Evolutionary conservation across 92 coral and sea anemone species (phyloP), one percentile per base, ranked within the genome.

Genomic region (Palythoa heliodiscus): DNA sequence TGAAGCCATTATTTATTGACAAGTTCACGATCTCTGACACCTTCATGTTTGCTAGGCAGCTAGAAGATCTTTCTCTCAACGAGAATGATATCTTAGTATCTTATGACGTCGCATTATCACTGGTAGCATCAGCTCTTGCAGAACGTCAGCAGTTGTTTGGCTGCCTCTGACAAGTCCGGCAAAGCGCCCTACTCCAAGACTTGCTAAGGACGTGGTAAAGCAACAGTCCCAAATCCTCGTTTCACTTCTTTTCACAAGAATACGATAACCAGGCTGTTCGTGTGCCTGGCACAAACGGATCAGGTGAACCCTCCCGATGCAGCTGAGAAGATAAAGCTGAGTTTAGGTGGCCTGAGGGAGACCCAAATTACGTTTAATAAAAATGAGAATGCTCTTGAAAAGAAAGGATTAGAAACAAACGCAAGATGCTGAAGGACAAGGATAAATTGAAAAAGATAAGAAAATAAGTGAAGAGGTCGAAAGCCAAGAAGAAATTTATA

Each of bases 141-240:
- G 90, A 87, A 57, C 87, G 71, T 86, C 88, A 82, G 40, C 88
- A 75, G n/a, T 48, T 76, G 78, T 87, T 74, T 63, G 90, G 87
- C 66, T 87, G 47, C 86, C 86, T 38, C 55, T 2, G 55, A 52
- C 55, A 52, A 2, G 77, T 77, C 23, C 54, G 2, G 57, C 82
- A 1, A 25, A 52, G 76, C 87, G 82, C 48, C 87, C 53, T 14
- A 39, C 87, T 67, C 48, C n/a, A 19, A 22, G 48, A 39, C 8
- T 10, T 83, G 24, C 13, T 52, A 1, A 2, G 55, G 55, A 52
- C 55, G 55, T 52, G 55, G 55, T 2, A 52, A 52, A 52, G 55
- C 55, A 52, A 7, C 55, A 12, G 55, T 12, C 55, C 1, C 1
- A 1, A 52, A 52, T 52, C 13, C 2, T 7, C 2, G 55, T 52